A percentile compares a stretch with the other conserved stretches of the same genome.
Evolutionary conservation across 2,888 invertebrate species (phyloP).

Genomic region (Diachrysia chrysitis): DNA sequence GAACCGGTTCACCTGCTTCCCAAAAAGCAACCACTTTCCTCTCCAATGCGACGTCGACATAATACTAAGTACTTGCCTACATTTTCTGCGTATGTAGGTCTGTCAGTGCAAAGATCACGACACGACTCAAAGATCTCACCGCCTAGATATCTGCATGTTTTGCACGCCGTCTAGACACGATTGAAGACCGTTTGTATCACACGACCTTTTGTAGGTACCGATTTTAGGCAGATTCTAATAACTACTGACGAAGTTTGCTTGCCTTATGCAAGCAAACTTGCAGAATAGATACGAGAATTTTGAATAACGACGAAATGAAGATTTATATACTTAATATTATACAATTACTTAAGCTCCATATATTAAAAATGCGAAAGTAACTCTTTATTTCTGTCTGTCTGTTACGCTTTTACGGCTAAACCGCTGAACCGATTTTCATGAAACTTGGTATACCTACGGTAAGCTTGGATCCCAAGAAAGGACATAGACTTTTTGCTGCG

Average conservation of each 20-base stretch:
- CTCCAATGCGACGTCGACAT: neutral
- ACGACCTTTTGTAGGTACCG: constrained; percentile 1
- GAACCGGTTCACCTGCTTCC: neutral
- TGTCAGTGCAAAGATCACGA: constrained; percentile 56
- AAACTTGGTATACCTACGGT: too few species aligned
- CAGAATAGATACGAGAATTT: too few species aligned
- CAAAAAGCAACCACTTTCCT: neutral
- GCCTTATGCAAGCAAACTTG: too few species aligned
- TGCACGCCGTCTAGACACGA: constrained; percentile 47
- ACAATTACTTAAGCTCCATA: too few species aligned
- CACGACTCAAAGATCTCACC: constrained; percentile 50
- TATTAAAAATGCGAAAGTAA: too few species aligned
- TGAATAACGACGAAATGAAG: too few species aligned
- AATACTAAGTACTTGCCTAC: constrained; percentile 19
- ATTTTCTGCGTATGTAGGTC: constrained; percentile 42
- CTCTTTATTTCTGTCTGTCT: too few species aligned
- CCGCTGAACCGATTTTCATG: too few species aligned
- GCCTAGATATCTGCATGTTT: constrained; percentile 48
- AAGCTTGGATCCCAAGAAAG: too few species aligned
- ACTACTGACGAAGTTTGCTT: neutral
- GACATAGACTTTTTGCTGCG: too few species aligned
- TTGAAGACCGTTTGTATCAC: constrained; percentile 10
- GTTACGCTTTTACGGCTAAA: too few species aligned
- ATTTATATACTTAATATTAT: too few species aligned
- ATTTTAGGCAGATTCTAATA: neutral